Evolutionary conservation across 2,797 vertebrate genomes (phyloP).

Genomic region (Hybognathus amarus): DNA sequence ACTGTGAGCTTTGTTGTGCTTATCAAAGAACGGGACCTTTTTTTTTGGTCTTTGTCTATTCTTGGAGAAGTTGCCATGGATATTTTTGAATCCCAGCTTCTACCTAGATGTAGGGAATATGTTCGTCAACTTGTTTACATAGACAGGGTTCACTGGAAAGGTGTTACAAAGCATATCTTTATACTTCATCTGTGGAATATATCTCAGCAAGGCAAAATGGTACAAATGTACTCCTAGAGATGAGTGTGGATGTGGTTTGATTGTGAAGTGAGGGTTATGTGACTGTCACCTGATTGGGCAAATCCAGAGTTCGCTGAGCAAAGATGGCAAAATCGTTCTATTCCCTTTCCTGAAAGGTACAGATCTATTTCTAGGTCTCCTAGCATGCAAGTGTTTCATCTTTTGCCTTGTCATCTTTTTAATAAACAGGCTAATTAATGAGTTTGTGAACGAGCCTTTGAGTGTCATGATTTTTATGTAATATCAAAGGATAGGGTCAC

Average conservation of each 20-base stretch:
- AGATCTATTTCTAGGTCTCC: constrained; percentile 16
- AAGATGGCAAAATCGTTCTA: neutral
- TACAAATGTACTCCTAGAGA: constrained; percentile 43
- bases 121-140: constrained; percentile 56
- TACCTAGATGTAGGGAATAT: constrained; percentile 46
- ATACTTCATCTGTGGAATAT: constrained; percentile 39
- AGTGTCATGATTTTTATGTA: neutral
- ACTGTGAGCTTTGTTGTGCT: constrained; percentile 48
- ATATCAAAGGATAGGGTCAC: neutral
- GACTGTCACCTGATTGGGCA: constrained; percentile 36
- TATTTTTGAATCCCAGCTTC: constrained; percentile 48
- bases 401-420: constrained; percentile 15
- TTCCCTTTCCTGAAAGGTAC: constrained; percentile 5
- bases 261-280: constrained; percentile 25
- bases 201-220: constrained; percentile 29
- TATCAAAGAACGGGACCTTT: constrained; percentile 59
- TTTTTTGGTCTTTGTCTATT: constrained; percentile 54
- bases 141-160: constrained; percentile 49
- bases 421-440: neutral
- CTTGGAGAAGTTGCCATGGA: constrained; percentile 53
- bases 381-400: neutral
- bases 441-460: neutral
- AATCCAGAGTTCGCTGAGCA: constrained; percentile 12
- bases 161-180: constrained; percentile 43
- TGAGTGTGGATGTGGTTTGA: constrained; percentile 41